Percentiles rank a stretch among this genome's conserved stretches.
Evolutionary conservation across 2,113 vertebrate species (phyloP).

Genomic region (Columbina picui): DNA sequence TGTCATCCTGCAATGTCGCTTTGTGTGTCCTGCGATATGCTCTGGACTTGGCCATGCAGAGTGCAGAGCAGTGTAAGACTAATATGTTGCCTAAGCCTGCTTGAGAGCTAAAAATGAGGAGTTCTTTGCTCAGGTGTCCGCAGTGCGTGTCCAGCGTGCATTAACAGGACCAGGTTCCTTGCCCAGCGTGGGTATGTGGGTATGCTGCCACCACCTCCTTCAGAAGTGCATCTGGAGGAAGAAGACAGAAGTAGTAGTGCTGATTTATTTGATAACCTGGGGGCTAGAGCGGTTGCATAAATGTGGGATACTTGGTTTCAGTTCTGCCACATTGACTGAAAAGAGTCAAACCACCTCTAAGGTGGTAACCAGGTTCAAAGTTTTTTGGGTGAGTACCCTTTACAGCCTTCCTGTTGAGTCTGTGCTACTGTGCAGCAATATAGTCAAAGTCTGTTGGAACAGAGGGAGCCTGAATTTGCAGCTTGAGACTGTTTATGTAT

Average conservation of each 20-base stretch:
- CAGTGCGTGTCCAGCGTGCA: accelerated
- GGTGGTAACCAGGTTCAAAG: neutral
- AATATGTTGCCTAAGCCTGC: neutral
- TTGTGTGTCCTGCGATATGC: neutral
- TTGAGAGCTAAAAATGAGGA: neutral
- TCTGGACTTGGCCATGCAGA: neutral
- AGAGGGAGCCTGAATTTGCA: neutral
- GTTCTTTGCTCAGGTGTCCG: neutral
- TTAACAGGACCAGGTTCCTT: neutral
- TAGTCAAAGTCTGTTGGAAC: neutral
- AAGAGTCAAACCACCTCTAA: neutral
- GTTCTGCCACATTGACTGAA: neutral
- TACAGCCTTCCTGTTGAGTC: neutral
- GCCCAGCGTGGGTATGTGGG: neutral
- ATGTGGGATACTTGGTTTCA: neutral
- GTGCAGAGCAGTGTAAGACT: neutral
- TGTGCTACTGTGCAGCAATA: neutral
- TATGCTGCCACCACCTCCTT: neutral
- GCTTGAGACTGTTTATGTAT: neutral
- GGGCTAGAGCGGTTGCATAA: accelerated
- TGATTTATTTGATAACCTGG: neutral
- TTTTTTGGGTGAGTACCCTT: neutral
- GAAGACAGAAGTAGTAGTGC: neutral
- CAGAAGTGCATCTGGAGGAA: neutral
- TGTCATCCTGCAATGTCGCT: neutral